Evolutionary conservation across 2,888 invertebrate genomes (phyloP).

Genomic region (Bombylius discolor): DNA sequence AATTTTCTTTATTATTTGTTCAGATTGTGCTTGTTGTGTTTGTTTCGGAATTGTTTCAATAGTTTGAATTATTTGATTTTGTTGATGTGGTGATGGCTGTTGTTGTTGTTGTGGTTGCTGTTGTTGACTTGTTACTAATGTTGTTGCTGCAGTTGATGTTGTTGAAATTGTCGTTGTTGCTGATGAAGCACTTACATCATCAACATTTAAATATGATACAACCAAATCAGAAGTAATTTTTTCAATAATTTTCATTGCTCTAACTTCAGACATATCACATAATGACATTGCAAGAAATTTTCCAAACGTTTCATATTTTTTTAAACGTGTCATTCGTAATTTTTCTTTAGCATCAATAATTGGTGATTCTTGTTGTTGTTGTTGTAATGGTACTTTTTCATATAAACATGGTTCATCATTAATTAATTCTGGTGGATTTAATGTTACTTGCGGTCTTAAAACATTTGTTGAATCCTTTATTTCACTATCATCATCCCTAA

Average conservation of each 20-base stretch:
- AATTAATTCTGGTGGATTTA: background rate
- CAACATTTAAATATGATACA: constrained; percentile 20
- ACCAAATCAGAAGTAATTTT: constrained; percentile 33
- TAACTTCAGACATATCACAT: constrained; percentile 26
- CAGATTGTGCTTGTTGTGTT: background rate
- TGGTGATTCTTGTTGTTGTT: background rate
- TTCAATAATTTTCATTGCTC: constrained; percentile 29
- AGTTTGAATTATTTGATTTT: background rate
- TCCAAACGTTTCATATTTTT: constrained; percentile 31
- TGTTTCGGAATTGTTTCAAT: background rate
- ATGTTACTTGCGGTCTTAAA: background rate
- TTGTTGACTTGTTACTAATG: too few species aligned
- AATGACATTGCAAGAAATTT: constrained; percentile 31
- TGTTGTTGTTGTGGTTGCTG: too few species aligned
- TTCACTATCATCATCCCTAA: background rate
- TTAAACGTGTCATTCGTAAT: constrained; percentile 6
- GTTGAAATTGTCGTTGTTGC: too few species aligned
- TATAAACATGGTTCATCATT: background rate
- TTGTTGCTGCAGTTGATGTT: too few species aligned
- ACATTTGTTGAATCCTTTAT: background rate
- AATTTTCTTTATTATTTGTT: background rate
- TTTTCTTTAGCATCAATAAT: background rate
- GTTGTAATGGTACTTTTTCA: background rate
- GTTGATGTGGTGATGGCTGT: too few species aligned
- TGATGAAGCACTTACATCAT: background rate